Evolutionary conservation across 2,888 invertebrate species (phyloP).

Genomic region (Drosophila nr. medialis): DNA sequence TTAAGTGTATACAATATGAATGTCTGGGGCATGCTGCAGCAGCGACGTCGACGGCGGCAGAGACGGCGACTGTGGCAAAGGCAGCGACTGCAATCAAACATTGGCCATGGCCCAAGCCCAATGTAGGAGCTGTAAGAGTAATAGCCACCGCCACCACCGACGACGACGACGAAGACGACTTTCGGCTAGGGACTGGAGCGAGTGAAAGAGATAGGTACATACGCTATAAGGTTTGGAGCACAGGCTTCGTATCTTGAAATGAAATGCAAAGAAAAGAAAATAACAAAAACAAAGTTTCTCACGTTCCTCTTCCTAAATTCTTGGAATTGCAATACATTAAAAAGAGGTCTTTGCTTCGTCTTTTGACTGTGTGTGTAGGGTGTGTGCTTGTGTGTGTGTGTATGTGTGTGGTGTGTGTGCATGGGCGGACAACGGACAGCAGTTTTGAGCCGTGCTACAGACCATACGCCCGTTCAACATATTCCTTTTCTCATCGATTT

Average conservation of each 20-base stretch:
- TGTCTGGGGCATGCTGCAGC: conserved; percentile 74
- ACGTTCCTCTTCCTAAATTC: conserved; percentile 84
- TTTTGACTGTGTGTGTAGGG: conserved; percentile 45
- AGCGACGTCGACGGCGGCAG: conserved; percentile 23
- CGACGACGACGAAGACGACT: conserved; percentile 27
- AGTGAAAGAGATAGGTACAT: conserved; percentile 22
- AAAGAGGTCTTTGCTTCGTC: conserved; percentile 82
- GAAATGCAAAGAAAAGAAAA: conserved; percentile 82
- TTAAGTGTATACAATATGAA: conserved; percentile 77
- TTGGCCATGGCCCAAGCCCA: conserved; percentile 65
- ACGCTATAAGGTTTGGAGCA: conserved; percentile 60
- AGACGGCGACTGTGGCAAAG: conserved; percentile 26
- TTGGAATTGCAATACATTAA: conserved; percentile 84
- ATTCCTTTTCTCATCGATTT: conserved; percentile 81
- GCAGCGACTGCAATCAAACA: conserved; percentile 66
- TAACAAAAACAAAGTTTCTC: conserved; percentile 84
- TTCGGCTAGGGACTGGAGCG: conserved; percentile 47
- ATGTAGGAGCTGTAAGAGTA: conserved; percentile 71
- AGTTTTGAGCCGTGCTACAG: conserved; percentile 75
- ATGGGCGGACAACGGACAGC: conserved; percentile 68
- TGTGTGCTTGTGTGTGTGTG: conserved; percentile 44
- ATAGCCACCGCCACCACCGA: conserved; percentile 53
- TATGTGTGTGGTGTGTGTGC: conserved; percentile 64
- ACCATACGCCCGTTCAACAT: conserved; percentile 69
- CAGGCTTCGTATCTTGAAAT: conserved; percentile 78